Conservation (phyloP, 1,140 invertebrate species). For the Sesamia nonagrioides region DNA sequence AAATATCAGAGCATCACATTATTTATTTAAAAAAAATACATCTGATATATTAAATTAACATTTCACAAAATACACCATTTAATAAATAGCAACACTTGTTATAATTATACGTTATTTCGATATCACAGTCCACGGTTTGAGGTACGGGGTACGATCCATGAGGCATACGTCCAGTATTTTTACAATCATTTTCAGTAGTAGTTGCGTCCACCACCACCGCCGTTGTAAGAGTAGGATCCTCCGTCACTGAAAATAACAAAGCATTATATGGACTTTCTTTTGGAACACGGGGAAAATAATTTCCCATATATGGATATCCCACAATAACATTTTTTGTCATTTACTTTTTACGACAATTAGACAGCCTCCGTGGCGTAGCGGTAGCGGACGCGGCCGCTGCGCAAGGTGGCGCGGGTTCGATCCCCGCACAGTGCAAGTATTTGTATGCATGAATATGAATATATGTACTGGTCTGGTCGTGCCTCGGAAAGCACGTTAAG, state of each 20-base stretch:
- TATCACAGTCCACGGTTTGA: constrained; percentile 71
- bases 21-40: constrained; percentile 50
- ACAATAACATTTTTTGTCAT: no score
- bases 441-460: no score
- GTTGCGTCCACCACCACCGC: constrained; percentile 59
- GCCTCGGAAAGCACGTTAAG: no score
- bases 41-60: constrained; percentile 25
- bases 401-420: no score
- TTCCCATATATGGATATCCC: no score
- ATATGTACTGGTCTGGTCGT: no score
- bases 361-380: no score
- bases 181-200: constrained; percentile 32
- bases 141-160: constrained; percentile 48
- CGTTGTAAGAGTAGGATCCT: constrained; percentile 70
- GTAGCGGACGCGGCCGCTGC: no score
- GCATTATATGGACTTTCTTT: no score
- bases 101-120: constrained; percentile 48
- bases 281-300: no score
- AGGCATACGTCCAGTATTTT: neutral
- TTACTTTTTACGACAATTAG: no score
- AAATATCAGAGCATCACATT: constrained; percentile 42
- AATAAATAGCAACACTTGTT: constrained; percentile 46
- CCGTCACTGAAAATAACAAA: constrained; percentile 69
- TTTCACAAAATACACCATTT: constrained; percentile 48
- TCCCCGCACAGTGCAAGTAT: no score